A percentile compares a stretch with the other conserved stretches of the same genome.
These are phyloP conservation scores for Tridacna gigas DNA, from an alignment of 2,888 invertebrate species.

Conservation along the genomic window DNA sequence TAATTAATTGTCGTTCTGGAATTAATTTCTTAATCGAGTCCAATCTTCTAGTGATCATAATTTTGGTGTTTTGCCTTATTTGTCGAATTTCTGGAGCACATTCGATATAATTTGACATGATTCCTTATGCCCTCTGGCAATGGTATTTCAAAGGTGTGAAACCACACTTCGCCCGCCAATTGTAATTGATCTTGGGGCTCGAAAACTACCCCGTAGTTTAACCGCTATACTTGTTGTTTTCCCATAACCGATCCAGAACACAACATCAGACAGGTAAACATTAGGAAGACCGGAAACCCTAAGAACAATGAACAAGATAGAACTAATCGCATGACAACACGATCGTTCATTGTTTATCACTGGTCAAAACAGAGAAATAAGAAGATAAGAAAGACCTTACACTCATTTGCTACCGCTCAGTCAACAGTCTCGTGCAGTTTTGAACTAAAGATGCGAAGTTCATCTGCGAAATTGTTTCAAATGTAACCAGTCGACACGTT, in stretches of 20 bases:
- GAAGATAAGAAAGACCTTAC: background rate
- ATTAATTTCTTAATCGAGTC: background rate
- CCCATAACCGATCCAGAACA: background rate
- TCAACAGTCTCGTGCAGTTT: background rate
- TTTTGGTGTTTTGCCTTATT: background rate
- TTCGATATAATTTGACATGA: background rate
- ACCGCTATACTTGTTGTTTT: conserved; percentile 6
- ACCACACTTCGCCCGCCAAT: conserved; percentile 27
- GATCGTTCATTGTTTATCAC: background rate
- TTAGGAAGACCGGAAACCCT: background rate
- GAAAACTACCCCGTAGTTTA: conserved; percentile 31
- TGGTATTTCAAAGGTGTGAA: conserved; percentile 35
- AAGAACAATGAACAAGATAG: background rate
- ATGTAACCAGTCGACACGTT: no score
- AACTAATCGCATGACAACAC: background rate
- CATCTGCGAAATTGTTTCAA: no score
- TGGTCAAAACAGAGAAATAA: background rate
- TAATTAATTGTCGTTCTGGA: background rate
- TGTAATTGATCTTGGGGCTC: conserved; percentile 2
- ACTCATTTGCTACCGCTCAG: conserved; percentile 1
- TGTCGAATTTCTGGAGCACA: background rate
- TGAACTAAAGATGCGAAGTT: no score
- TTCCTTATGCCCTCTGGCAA: conserved; percentile 13
- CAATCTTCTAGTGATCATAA: background rate
- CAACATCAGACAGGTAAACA: background rate